Evolutionary conservation across 2,113 vertebrate genomes (phyloP).

Genomic region (Dasyprocta punctata): DNA sequence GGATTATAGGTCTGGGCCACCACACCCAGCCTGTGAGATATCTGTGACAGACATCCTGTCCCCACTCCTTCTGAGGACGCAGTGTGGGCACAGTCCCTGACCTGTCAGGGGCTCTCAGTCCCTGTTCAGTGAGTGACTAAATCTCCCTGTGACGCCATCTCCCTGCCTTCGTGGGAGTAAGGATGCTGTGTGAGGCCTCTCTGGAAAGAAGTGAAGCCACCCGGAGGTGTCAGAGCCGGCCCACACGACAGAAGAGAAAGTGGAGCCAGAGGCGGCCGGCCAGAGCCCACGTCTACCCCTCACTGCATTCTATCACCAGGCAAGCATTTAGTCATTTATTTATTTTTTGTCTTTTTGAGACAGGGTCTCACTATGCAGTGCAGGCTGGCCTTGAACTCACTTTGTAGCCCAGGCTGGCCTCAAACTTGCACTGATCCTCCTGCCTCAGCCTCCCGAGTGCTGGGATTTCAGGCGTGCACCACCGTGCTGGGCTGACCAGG

Average conservation of each 20-base stretch:
- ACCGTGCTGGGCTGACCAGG: no score
- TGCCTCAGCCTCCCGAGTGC: no score
- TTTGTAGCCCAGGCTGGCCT: no score
- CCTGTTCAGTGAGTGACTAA: neutral
- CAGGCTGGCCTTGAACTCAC: no score
- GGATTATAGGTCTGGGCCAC: neutral
- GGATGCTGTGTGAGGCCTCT: neutral
- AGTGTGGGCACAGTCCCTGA: neutral
- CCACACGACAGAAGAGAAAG: neutral
- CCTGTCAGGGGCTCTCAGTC: neutral
- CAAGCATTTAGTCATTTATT: no score
- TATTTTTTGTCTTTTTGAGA: no score
- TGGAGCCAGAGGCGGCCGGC: neutral
- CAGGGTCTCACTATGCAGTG: no score
- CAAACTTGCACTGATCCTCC: no score
- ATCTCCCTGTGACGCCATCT: neutral
- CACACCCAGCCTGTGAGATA: neutral
- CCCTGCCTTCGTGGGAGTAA: neutral
- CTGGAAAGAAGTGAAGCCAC: neutral
- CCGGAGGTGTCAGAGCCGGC: neutral
- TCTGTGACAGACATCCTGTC: neutral
- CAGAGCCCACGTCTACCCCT: neutral
- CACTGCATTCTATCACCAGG: neutral
- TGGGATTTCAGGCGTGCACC: no score
- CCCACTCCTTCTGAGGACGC: neutral